Evolutionary conservation across 2,113 vertebrate species (phyloP).

Genomic region (Plotosus lineatus): DNA sequence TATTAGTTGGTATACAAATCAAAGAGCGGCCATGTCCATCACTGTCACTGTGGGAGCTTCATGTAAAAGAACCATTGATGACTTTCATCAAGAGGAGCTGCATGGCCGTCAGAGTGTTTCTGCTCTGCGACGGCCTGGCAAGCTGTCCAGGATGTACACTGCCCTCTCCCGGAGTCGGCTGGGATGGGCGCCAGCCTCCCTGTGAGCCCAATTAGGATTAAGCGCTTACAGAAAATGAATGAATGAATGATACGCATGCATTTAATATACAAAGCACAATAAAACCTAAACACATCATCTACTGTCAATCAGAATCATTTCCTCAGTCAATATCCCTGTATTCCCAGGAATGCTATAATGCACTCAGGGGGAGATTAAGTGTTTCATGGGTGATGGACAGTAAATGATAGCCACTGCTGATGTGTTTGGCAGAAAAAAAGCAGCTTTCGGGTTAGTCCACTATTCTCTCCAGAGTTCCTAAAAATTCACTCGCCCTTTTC

Average conservation of each 20-base stretch:
- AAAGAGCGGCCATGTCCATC: too few species aligned
- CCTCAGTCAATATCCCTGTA: conserved; percentile 49
- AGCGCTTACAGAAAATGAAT: too few species aligned
- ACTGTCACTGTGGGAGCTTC: too few species aligned
- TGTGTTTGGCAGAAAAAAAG: conserved; percentile 35
- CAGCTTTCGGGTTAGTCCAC: neutral
- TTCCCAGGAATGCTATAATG: conserved; percentile 43
- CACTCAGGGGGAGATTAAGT: conserved; percentile 27
- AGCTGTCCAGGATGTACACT: too few species aligned
- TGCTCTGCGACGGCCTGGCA: too few species aligned
- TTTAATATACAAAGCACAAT: conserved; percentile 35
- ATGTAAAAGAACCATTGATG: too few species aligned
- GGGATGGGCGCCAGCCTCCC: too few species aligned
- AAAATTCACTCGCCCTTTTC: neutral
- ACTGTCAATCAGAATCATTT: conserved; percentile 30
- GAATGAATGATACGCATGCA: conserved; percentile 42
- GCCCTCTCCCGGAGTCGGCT: too few species aligned
- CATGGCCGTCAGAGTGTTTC: too few species aligned
- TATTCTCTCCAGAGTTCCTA: neutral
- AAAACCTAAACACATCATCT: conserved; percentile 30
- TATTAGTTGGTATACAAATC: too few species aligned
- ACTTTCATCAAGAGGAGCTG: too few species aligned
- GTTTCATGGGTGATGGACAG: conserved; percentile 11
- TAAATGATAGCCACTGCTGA: conserved; percentile 34
- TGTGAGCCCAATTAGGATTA: too few species aligned